These are phyloP conservation scores for Scylla paramamosain DNA, from an alignment of 1,140 invertebrate species.

Conservation along the genomic window DNA sequence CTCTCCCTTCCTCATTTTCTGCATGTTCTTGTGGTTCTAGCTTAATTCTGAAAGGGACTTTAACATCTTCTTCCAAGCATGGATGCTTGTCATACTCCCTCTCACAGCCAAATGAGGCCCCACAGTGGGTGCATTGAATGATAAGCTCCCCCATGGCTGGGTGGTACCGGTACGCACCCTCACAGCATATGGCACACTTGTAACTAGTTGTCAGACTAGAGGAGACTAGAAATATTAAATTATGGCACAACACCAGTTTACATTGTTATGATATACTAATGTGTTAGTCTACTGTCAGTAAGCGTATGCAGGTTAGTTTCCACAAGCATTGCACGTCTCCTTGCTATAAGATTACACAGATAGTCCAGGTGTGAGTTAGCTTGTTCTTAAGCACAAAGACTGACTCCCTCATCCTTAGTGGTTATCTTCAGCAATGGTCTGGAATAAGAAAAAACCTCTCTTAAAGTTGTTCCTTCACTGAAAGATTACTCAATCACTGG, in stretches of 20 bases:
- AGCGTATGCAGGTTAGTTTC: conserved; percentile 18
- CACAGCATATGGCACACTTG: not conserved
- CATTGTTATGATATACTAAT: conserved; percentile 44
- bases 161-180: not conserved
- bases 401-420: conserved; percentile 37
- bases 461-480: not conserved
- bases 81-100: conserved; percentile 66
- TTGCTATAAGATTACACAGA: conserved; percentile 53
- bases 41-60: conserved; percentile 65
- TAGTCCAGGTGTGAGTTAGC: conserved; percentile 62
- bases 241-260: conserved; percentile 34
- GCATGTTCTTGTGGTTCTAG: conserved; percentile 34
- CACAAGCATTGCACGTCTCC: not conserved
- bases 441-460: conserved; percentile 65
- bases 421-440: conserved; percentile 64
- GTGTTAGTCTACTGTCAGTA: conserved; percentile 21
- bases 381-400: conserved; percentile 38
- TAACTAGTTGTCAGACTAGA: conserved; percentile 50
- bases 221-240: conserved; percentile 55
- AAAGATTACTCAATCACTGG: not conserved
- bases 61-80: conserved; percentile 63
- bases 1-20: conserved; percentile 58
- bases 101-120: conserved; percentile 62
- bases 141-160: conserved; percentile 69
- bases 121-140: conserved; percentile 73